Percentiles rank a stretch among this genome's conserved stretches.
Conservation (phyloP, 1,140 invertebrate species). For the Saccostrea glomerata region DNA sequence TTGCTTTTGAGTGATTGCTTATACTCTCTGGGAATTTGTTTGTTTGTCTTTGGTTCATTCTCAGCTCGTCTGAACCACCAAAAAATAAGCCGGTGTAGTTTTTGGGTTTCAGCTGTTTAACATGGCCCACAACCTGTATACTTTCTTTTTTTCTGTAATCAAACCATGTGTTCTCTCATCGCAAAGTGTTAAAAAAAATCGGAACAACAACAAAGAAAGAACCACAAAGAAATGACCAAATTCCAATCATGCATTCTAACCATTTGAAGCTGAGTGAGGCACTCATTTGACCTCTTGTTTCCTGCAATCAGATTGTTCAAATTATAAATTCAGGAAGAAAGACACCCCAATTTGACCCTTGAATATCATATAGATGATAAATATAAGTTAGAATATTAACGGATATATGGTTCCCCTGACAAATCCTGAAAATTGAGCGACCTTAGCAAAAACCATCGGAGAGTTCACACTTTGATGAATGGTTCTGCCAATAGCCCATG, state of each 20-base stretch:
- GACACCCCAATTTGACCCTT: conserved; percentile 5
- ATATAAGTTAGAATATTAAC: conserved; percentile 31
- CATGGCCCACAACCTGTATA: conserved; percentile 21
- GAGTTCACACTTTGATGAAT: conserved; percentile 28
- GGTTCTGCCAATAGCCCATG: conserved; percentile 32
- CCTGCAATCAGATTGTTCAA: not conserved
- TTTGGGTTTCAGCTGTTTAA: not conserved
- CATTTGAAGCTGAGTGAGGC: not conserved
- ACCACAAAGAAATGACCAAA: not conserved
- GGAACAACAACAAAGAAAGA: not conserved
- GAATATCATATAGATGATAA: conserved; percentile 19
- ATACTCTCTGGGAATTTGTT: not conserved
- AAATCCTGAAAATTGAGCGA: conserved; percentile 19
- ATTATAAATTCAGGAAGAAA: not conserved
- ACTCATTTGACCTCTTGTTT: not conserved
- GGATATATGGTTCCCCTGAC: conserved; percentile 30
- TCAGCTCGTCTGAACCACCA: not conserved
- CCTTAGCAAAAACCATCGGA: conserved; percentile 14
- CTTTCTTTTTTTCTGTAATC: not conserved
- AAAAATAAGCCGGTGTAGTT: not conserved
- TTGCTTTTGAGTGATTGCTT: not conserved
- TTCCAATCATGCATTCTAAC: not conserved
- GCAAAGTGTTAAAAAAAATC: not conserved
- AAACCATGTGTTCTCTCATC: conserved; percentile 17
- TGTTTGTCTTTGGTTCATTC: conserved; percentile 8